Evolutionary conservation across 2,113 vertebrate species (phyloP).

Genomic region (Syngnathoides biaculeatus): DNA sequence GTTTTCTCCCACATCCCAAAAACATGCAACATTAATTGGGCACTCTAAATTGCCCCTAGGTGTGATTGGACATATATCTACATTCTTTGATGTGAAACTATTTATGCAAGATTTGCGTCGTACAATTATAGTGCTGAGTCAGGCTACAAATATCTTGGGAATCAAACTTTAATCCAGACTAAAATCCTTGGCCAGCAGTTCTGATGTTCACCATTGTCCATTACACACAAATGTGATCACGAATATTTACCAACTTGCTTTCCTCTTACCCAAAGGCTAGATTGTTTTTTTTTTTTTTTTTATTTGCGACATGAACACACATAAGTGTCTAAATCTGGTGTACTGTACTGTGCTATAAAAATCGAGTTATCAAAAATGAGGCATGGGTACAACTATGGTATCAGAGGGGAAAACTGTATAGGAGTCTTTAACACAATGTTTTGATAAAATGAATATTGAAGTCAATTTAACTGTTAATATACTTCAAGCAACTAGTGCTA

Average conservation of each 20-base stretch:
- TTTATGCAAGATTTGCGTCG: background rate
- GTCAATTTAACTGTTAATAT: slow-evolving; percentile 6
- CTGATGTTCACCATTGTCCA: background rate
- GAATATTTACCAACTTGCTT: background rate
- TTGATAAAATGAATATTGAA: slow-evolving; percentile 19
- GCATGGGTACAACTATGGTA: slow-evolving; percentile 82
- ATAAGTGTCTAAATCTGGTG: slow-evolving; percentile 89
- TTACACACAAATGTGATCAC: background rate
- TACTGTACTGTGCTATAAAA: slow-evolving; percentile 83
- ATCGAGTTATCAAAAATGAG: slow-evolving; percentile 91
- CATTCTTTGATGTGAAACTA: background rate
- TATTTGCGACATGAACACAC: slow-evolving; percentile 76
- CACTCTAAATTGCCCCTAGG: too few relatives aligned
- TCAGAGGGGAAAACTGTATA: slow-evolving; percentile 42
- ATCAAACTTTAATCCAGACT: background rate
- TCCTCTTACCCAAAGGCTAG: background rate
- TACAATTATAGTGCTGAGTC: background rate
- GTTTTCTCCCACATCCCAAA: too few relatives aligned
- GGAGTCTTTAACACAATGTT: slow-evolving; percentile 16
- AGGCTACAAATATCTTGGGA: background rate
- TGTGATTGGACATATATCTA: too few relatives aligned
- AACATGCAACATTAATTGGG: too few relatives aligned
- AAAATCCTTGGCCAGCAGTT: background rate
- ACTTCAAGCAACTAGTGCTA: slow-evolving; percentile 24
- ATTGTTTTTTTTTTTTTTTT: slow-evolving; percentile 65